These are phyloP conservation scores for Nymphalis c-album DNA, from an alignment of 2,888 invertebrate genomes.

Conservation along the genomic window DNA sequence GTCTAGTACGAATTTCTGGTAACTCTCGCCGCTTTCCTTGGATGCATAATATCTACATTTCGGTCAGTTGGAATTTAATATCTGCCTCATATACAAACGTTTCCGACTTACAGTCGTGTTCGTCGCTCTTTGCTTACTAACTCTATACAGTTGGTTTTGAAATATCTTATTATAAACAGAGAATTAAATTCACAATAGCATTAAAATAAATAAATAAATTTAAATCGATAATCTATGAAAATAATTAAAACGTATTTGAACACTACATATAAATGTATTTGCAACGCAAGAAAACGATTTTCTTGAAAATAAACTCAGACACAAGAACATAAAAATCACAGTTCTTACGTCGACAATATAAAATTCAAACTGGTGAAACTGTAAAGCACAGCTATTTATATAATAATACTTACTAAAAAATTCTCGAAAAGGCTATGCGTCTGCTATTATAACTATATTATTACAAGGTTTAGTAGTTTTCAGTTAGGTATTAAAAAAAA, in stretches of 20 bases:
- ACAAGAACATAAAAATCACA: neutral
- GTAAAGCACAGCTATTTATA: too few species aligned
- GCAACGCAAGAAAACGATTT: conserved; percentile 15
- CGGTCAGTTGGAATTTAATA: conserved; percentile 55
- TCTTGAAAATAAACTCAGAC: neutral
- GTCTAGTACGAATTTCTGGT: conserved; percentile 29
- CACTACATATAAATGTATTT: conserved; percentile 10
- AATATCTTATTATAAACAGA: conserved; percentile 16
- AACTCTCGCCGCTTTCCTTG: conserved; percentile 26
- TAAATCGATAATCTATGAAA: too few species aligned
- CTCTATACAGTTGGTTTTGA: conserved; percentile 54
- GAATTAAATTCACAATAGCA: conserved; percentile 20
- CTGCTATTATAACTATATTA: too few species aligned
- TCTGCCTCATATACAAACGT: conserved; percentile 51
- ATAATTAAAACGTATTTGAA: too few species aligned
- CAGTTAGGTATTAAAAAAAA: too few species aligned
- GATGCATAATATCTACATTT: conserved; percentile 42
- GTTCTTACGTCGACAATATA: too few species aligned
- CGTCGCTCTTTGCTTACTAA: conserved; percentile 47
- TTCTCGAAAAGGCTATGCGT: too few species aligned
- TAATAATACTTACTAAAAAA: too few species aligned
- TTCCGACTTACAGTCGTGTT: conserved; percentile 47
- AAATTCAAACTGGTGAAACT: too few species aligned
- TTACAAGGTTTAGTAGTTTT: too few species aligned
- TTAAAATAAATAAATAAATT: neutral